Base-by-base conservation (phyloP, 1,140 invertebrate species). In the Elymnias hypermnestra region DNA sequence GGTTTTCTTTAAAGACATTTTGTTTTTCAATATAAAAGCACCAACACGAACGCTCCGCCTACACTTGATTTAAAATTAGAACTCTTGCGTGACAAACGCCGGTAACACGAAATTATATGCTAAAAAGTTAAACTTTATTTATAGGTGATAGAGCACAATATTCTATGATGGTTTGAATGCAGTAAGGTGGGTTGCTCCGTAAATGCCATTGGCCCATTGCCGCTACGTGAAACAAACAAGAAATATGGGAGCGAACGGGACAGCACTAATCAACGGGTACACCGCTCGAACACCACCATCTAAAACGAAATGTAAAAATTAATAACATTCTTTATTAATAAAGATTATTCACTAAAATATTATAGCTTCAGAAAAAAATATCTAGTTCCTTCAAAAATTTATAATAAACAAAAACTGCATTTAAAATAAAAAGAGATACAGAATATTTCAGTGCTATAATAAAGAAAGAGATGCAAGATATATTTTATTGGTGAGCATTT, bases 11-110 rank as follows among this genome's bases (percentile, higher is more conserved):
- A 81, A 75, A 84, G 77, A 78, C 77, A 71, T 82, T 84, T 76
- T 73, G 76, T 81, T 83, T 82, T 82, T 84, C 72, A 81, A 77
- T 79, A 72, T 71, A 72, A 77, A 81, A 83, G 74, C 76, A 72
- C 68, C 55, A 53, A 74, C 63, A 70, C 59, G 50, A 76, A 74
- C 71, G 75, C 81, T 79, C 81, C 81, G 81, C 81, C 81, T 83
- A 84, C 81, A 79, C 77, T 83, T 78, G 74, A 82, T 84, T 84
- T 84, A 82, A 84, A 84, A 84, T 84, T 81, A 83, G 78, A 84
- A 82, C 81, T 72, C 76, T 82, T 77, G 76, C 81, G 63, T 84
- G 74, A 84, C 72, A 82, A 84, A 82, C 76, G 81, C 73, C 70
- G 76, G 69, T 74, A 79, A 74, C 69, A 72, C 67, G 54, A 59